Base-by-base conservation (phyloP, 2,797 vertebrate species). In the Uromys caudimaculatus region DNA sequence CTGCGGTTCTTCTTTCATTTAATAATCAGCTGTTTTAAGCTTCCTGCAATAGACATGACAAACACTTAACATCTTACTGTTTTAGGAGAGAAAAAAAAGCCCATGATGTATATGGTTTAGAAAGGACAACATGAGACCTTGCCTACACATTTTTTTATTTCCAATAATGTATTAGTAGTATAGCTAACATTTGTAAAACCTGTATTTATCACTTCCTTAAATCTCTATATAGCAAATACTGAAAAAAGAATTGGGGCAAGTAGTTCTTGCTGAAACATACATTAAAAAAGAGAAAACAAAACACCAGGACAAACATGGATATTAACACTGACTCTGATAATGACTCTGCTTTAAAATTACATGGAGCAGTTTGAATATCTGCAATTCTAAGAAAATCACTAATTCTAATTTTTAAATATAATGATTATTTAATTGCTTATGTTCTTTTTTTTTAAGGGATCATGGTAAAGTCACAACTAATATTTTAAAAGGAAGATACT, bases 171-270 rank as follows among this genome's bases (percentile, higher is more conserved):
- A 89, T 54, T 89, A 86, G 56, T 89, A 92, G 92, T 96, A 89
- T 90, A 52, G 77, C 23, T 77, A 97, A 93, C 44, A 83, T 90
- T 44, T 81, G 1, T 62, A 93, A 54, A 93, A 90, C 79, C 86
- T 95, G 11, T 62, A 93, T 87, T 91, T 93, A 58, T 21, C 1
- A 69, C 24, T 82, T 92, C 90, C 58, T 90, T 95, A 95, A 96
- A 92, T 92, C 3, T 95, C 44, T 87, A 44, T 47, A 77, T 9
- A 92, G 67, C 16, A 94, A 88, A 96, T 44, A 87, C 10, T 91
- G 8, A 89, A 93, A 67, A 94, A 95, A 32, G 95, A 96, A 71
- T 73, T 10, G 41, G 29, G 52, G 52, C 19, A 95, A 87, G 8
- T 95, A 17, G 84, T 91, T 94, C 77, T 79, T 81, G 14, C 27